Evolutionary conservation across 2,113 vertebrate genomes (phyloP).

Genomic region (Pleuronectes platessa): DNA sequence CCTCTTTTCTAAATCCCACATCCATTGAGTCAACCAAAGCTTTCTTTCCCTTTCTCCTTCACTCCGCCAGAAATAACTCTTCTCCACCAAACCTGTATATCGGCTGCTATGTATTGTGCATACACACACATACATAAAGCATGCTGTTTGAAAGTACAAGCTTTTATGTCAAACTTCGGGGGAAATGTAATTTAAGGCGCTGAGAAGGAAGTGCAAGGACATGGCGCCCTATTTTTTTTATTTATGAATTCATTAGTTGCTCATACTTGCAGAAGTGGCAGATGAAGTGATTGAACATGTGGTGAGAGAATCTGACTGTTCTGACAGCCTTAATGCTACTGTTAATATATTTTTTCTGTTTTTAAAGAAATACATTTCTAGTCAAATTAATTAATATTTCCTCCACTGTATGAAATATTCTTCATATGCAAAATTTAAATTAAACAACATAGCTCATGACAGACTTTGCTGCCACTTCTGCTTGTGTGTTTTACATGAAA

Average conservation of each 20-base stretch:
- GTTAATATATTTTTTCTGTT: neutral
- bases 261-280: conserved; percentile 6
- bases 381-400: neutral
- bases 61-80: conserved; percentile 69
- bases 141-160: conserved; percentile 44
- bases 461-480: neutral
- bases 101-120: conserved; percentile 57
- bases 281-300: conserved; percentile 10
- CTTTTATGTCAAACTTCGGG: conserved; percentile 40
- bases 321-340: neutral
- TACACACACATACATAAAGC: conserved; percentile 22
- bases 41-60: conserved; percentile 58
- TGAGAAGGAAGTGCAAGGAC: conserved; percentile 53
- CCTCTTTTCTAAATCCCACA: conserved; percentile 56
- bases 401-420: neutral
- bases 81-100: conserved; percentile 53
- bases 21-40: conserved; percentile 63
- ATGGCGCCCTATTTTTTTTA: conserved; percentile 40
- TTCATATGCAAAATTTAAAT: neutral
- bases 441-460: neutral
- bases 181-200: conserved; percentile 28
- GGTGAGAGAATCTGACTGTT: neutral
- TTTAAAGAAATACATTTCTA: neutral
- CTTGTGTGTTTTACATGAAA: conserved; percentile 10
- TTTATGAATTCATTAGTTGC: conserved; percentile 37